A percentile compares a stretch with the other conserved stretches of the same genome.
Evolutionary conservation across 2,888 invertebrate genomes (phyloP).

Genomic region (Thereva nobilitata): DNA sequence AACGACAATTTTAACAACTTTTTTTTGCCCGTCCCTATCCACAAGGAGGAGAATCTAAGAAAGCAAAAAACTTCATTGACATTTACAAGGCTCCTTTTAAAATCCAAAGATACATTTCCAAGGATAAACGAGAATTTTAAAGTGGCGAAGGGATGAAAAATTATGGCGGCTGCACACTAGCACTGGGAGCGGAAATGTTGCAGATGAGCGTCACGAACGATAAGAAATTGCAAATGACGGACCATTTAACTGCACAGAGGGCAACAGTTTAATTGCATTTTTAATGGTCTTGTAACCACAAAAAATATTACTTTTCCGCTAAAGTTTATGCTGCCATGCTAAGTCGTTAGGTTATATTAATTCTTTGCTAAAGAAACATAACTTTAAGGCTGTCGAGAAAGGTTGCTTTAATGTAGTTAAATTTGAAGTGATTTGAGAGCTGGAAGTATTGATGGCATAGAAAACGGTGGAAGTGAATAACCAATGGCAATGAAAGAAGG

Average conservation of each 20-base stretch:
- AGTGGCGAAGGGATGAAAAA: constrained; percentile 24
- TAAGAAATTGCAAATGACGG: constrained; percentile 38
- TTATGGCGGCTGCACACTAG: constrained; percentile 4
- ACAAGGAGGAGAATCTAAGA: constrained; percentile 23
- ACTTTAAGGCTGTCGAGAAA: too few species aligned
- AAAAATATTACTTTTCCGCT: constrained; percentile 9
- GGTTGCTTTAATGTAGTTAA: too few species aligned
- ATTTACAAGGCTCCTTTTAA: constrained; percentile 28
- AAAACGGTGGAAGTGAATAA: too few species aligned
- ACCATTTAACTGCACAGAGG: constrained; percentile 37
- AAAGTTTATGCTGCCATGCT: constrained; percentile 2
- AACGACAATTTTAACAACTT: constrained; percentile 34
- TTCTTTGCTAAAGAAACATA: too few species aligned
- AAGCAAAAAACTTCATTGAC: constrained; percentile 35
- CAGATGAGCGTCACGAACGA: constrained; percentile 2
- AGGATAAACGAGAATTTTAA: constrained; percentile 26
- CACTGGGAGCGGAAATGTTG: neutral
- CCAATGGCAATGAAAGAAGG: too few species aligned
- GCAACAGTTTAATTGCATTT: constrained; percentile 38
- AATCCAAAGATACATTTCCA: constrained; percentile 27
- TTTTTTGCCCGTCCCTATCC: neutral
- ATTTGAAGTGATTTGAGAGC: too few species aligned
- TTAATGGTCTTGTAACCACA: constrained; percentile 39
- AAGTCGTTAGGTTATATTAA: too few species aligned
- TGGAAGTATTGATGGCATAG: too few species aligned